These are phyloP conservation scores for Mixornis gularis DNA, from an alignment of 2,113 vertebrate genomes.

Conservation along the genomic window DNA sequence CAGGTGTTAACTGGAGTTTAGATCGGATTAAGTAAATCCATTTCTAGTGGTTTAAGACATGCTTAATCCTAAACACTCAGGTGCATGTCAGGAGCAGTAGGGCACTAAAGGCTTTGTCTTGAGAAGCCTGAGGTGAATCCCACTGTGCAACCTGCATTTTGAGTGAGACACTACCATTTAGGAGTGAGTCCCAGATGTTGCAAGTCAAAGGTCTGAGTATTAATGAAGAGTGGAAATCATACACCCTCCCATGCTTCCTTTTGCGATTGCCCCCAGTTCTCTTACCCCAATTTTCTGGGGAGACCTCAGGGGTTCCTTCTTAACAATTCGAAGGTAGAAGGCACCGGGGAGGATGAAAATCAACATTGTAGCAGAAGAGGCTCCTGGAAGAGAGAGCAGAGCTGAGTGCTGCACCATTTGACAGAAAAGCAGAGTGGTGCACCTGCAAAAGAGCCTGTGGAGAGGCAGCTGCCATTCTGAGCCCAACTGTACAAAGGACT, in stretches of 20 bases:
- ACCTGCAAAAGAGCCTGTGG: background rate
- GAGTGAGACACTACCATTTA: background rate
- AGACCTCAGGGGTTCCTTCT: slow-evolving; percentile 82
- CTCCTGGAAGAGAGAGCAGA: slow-evolving; percentile 72
- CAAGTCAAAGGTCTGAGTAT: background rate
- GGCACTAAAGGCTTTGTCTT: background rate
- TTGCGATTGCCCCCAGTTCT: background rate
- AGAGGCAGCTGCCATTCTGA: background rate
- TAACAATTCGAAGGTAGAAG: slow-evolving; percentile 91
- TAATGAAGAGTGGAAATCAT: background rate
- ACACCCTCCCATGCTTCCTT: background rate
- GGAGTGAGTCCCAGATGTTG: background rate
- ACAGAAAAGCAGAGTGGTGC: background rate
- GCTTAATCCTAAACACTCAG: background rate
- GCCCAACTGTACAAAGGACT: background rate
- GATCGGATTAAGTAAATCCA: background rate
- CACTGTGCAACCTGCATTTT: background rate
- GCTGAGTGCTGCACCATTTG: background rate
- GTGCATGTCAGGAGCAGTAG: background rate
- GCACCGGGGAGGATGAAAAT: slow-evolving; percentile 95
- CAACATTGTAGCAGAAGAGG: slow-evolving; percentile 92
- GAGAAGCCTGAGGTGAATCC: background rate
- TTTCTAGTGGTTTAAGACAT: background rate
- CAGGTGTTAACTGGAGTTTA: background rate
- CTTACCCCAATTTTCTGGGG: slow-evolving; percentile 93